phyloP scores from a whole-genome alignment of 37 sponge, comb jelly and placozoan genomes.

The Oscarella lobularis region DNA sequence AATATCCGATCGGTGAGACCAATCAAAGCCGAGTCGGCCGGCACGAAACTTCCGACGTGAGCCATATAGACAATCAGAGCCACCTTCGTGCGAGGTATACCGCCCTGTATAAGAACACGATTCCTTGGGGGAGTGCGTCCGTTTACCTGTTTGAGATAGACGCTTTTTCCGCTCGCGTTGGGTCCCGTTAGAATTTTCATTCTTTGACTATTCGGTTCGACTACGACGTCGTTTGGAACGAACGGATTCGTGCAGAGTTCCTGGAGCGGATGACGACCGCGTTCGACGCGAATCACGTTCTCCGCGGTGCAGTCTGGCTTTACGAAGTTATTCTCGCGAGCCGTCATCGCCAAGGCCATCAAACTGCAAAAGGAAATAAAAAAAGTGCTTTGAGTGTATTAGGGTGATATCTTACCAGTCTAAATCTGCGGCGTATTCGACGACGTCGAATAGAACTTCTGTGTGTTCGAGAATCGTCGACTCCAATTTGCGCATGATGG shows the following conservation, averaged over 20 bases:
- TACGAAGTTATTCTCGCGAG: conserved; percentile 68
- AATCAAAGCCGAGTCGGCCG: conserved; percentile 74
- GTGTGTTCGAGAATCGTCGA: conserved; percentile 65
- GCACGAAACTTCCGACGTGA: conserved; percentile 93
- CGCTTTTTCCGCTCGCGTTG: conserved; percentile 99
- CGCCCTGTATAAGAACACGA: too few species aligned
- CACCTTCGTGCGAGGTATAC: conserved; percentile 28
- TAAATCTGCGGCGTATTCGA: conserved; percentile 81
- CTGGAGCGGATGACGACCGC: conserved; percentile 90
- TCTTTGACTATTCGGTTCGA: conserved; percentile 38
- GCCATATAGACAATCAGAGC: conserved; percentile 92
- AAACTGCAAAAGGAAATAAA: conserved; percentile 26
- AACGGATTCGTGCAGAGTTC: conserved; percentile 87
- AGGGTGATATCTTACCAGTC: conserved; percentile 61
- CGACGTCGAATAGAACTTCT: conserved; percentile 25
- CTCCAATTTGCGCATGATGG: conserved; percentile 91
- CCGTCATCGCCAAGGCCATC: conserved; percentile 63
- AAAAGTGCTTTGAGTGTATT: background rate
- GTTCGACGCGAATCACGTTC: conserved; percentile 56
- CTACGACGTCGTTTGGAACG: conserved; percentile 74
- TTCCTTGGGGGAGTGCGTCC: too few species aligned
- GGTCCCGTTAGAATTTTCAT: conserved; percentile 94
- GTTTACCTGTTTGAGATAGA: conserved; percentile 86
- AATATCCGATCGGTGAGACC: conserved; percentile 82
- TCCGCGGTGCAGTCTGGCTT: conserved; percentile 62